Evolutionary conservation across 2,888 invertebrate genomes (phyloP).

Genomic region (Neoaliturus tenellus): DNA sequence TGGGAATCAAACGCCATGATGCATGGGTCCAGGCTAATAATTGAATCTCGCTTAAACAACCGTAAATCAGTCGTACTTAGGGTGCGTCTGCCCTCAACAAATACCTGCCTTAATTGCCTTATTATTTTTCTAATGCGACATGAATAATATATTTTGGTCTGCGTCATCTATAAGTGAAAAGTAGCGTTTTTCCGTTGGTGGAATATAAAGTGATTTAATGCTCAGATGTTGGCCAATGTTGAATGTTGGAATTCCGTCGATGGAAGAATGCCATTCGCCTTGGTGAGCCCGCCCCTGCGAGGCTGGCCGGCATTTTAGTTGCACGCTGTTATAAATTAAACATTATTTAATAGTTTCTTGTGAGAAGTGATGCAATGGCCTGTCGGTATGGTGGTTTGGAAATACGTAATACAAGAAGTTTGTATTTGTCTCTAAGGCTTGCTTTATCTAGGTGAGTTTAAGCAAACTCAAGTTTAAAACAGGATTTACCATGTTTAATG

Average conservation of each 20-base stretch:
- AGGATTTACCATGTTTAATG: too few species aligned
- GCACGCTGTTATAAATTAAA: background rate
- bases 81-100: slow-evolving; percentile 8
- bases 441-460: too few species aligned
- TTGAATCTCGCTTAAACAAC: slow-evolving; percentile 13
- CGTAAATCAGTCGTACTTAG: slow-evolving; percentile 29
- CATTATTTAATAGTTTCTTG: background rate
- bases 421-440: too few species aligned
- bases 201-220: slow-evolving; percentile 29
- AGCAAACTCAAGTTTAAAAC: too few species aligned
- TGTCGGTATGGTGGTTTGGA: background rate
- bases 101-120: slow-evolving; percentile 43
- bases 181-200: background rate
- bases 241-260: background rate
- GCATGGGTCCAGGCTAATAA: slow-evolving; percentile 23
- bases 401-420: too few species aligned
- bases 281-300: background rate
- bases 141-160: slow-evolving; percentile 22
- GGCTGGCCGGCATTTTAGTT: background rate
- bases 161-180: slow-evolving; percentile 28
- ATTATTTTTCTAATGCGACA: slow-evolving; percentile 38
- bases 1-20: slow-evolving; percentile 14
- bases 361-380: background rate
- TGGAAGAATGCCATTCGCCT: slow-evolving; percentile 15
- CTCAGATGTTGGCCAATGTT: background rate